Conservation (phyloP, 2,888 invertebrate genomes). For the Pyrgus malvae region DNA sequence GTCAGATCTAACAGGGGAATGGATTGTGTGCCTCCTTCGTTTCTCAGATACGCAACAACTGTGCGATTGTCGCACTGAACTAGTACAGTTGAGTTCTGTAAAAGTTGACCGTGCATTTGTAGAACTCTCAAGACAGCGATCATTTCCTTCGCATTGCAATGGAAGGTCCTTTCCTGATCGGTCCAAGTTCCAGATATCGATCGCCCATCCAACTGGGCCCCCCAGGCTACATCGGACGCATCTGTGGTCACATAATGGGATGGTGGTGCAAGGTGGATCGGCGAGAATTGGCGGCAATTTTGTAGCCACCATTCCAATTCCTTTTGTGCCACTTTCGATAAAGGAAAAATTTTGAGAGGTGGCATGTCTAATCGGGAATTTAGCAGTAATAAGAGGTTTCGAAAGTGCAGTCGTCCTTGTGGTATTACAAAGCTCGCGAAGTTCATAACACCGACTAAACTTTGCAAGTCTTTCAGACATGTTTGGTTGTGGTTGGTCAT, state of each 20-base stretch:
- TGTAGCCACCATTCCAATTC: constrained; percentile 29
- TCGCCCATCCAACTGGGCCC: constrained; percentile 19
- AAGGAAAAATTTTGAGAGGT: background rate
- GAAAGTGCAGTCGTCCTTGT: constrained; percentile 23
- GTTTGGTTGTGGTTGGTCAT: background rate
- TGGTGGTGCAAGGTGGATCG: constrained; percentile 15
- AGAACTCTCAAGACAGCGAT: too few species aligned
- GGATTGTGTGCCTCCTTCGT: too few species aligned
- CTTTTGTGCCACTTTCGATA: background rate
- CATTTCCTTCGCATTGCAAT: too few species aligned
- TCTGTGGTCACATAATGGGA: constrained; percentile 28
- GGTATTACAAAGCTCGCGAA: constrained; percentile 32
- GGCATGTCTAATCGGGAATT: background rate
- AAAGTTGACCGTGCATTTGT: too few species aligned
- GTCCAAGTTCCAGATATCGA: too few species aligned
- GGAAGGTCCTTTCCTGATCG: too few species aligned
- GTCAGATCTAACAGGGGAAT: too few species aligned
- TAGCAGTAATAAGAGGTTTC: constrained; percentile 1
- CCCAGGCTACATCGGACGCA: constrained; percentile 29
- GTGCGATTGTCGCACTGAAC: too few species aligned
- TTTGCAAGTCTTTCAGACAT: constrained; percentile 13
- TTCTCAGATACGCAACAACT: too few species aligned
- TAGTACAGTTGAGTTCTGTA: constrained; percentile 19
- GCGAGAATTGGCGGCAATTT: constrained; percentile 6
- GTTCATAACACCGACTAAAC: constrained; percentile 27